Percentiles rank a stretch among this genome's conserved stretches.
Evolutionary conservation across 2,888 invertebrate genomes (phyloP).

Genomic region (Tetheella fluctuosa): DNA sequence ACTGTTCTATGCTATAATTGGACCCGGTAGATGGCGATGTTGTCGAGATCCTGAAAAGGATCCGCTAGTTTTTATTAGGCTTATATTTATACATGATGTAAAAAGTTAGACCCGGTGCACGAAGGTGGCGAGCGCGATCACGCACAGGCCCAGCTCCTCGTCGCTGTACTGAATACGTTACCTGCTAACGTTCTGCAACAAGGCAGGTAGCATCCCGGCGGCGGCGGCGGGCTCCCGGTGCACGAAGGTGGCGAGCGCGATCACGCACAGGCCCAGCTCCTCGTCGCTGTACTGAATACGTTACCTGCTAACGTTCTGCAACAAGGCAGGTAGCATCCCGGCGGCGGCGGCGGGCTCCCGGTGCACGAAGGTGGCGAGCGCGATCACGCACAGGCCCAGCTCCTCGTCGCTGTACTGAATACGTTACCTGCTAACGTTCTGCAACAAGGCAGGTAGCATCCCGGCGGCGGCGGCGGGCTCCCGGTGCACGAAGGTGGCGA

Average conservation of each 20-base stretch:
- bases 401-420: constrained; percentile 91
- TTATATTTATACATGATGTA: no score
- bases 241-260: no score
- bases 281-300: no score
- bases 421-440: constrained; percentile 91
- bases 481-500: constrained; percentile 98
- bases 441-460: constrained; percentile 94
- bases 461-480: constrained; percentile 98
- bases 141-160: no score
- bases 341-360: constrained; percentile 98
- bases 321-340: constrained; percentile 94
- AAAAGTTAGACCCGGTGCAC: no score
- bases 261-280: no score
- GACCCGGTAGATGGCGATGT: no score
- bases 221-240: constrained; percentile 97
- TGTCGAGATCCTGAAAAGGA: no score
- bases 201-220: constrained; percentile 96
- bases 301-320: constrained; percentile 96
- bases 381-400: constrained; percentile 95
- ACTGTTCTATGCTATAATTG: no score
- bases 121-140: no score
- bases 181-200: constrained; percentile 95
- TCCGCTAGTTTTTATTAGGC: no score
- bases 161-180: no score
- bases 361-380: constrained; percentile 97